These are phyloP conservation scores for Ceratina calcarata DNA, from an alignment of 1,140 invertebrate species.

Conservation along the genomic window DNA sequence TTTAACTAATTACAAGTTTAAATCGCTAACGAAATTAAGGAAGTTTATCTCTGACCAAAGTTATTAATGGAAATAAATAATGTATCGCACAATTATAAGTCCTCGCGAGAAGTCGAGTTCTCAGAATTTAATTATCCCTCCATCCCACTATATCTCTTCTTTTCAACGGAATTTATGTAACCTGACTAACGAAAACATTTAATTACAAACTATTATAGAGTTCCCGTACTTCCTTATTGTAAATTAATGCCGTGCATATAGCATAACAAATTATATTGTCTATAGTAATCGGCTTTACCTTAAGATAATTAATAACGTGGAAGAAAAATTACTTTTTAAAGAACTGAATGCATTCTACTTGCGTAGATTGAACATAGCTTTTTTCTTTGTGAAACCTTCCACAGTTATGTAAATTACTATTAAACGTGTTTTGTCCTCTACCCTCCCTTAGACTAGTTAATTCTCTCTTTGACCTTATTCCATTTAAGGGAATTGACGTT, in stretches of 20 bases:
- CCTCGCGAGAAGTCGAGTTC: background rate
- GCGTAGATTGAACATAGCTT: background rate
- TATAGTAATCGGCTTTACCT: too few relatives aligned
- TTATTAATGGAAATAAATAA: slow-evolving; percentile 8
- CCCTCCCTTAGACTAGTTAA: background rate
- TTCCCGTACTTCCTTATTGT: too few relatives aligned
- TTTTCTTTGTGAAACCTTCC: background rate
- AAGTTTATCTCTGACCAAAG: background rate
- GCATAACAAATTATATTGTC: too few relatives aligned
- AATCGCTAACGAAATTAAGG: too few relatives aligned
- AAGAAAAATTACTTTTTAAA: too few relatives aligned
- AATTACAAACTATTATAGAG: too few relatives aligned
- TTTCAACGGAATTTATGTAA: too few relatives aligned
- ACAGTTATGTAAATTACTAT: background rate
- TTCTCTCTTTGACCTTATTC: background rate
- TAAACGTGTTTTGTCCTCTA: background rate
- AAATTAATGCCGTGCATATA: too few relatives aligned
- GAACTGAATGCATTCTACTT: background rate
- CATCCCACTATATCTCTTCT: background rate
- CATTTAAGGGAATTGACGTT: slow-evolving; percentile 8
- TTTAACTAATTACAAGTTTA: background rate
- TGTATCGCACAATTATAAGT: background rate
- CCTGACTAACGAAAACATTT: too few relatives aligned
- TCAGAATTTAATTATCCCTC: background rate
- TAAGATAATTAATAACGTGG: too few relatives aligned